phyloP scores from a whole-genome alignment of 2,888 invertebrate genomes.

The Panopea generosa region DNA sequence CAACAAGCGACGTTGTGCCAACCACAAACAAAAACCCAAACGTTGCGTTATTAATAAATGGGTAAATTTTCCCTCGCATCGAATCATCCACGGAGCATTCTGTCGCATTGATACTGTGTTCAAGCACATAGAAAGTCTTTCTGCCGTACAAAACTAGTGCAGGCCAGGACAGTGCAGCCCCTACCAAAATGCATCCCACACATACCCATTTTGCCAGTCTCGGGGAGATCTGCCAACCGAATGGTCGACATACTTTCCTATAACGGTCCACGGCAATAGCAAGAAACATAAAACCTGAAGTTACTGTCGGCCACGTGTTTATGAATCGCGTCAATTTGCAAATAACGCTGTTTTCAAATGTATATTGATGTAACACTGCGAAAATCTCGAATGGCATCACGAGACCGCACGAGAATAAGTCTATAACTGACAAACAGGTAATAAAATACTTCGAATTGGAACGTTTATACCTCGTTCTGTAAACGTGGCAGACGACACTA shows the following conservation, averaged over 20 bases:
- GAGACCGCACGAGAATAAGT: slow-evolving; percentile 51
- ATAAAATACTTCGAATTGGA: slow-evolving; percentile 56
- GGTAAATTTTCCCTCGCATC: slow-evolving; percentile 44
- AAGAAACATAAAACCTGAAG: slow-evolving; percentile 41
- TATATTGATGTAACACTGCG: slow-evolving; percentile 48
- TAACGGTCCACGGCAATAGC: slow-evolving; percentile 64
- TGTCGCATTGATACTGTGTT: slow-evolving; percentile 40
- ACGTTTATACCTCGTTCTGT: slow-evolving; percentile 43
- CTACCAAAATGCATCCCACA: slow-evolving; percentile 26
- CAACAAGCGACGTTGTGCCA: slow-evolving; percentile 23
- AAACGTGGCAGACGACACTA: slow-evolving; percentile 48
- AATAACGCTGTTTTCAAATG: slow-evolving; percentile 20
- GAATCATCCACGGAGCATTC: slow-evolving; percentile 66
- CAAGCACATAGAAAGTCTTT: slow-evolving; percentile 35
- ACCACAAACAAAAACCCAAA: slow-evolving; percentile 35
- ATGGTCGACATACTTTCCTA: slow-evolving; percentile 67
- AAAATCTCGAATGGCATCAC: slow-evolving; percentile 54
- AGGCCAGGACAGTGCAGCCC: slow-evolving; percentile 44
- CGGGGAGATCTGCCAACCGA: slow-evolving; percentile 61
- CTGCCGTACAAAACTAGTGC: slow-evolving; percentile 51
- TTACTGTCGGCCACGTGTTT: slow-evolving; percentile 41
- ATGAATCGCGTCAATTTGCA: slow-evolving; percentile 50
- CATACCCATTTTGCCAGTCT: slow-evolving; percentile 49
- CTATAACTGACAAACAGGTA: slow-evolving; percentile 46
- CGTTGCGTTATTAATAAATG: slow-evolving; percentile 45